Conservation (phyloP, 1,140 invertebrate species). For the Lasioglossum albipes region DNA sequence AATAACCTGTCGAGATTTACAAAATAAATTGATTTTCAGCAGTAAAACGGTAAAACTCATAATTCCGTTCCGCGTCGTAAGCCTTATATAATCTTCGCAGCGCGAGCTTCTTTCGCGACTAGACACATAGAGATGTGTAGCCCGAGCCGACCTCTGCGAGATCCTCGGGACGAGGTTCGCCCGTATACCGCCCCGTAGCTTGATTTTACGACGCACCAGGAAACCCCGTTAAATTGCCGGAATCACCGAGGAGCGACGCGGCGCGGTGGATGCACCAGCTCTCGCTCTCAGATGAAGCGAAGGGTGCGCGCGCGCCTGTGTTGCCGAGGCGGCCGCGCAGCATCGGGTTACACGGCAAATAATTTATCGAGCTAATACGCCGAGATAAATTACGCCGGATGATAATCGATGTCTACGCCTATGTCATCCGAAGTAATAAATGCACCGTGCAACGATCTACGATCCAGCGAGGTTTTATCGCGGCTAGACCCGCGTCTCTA, state of each 20-base stretch:
- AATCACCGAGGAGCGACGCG: conserved; percentile 1
- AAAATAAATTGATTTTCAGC: no score
- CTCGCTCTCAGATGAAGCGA: background rate
- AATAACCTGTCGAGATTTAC: no score
- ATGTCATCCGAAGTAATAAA: conserved; percentile 44
- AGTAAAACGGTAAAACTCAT: no score
- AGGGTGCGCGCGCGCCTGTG: background rate
- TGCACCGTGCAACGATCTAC: conserved; percentile 35
- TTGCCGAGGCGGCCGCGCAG: background rate
- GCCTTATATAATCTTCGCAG: conserved; percentile 21
- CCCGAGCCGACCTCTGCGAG: background rate
- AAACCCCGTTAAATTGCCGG: conserved; percentile 29
- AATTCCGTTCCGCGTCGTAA: conserved; percentile 15
- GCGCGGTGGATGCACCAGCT: background rate
- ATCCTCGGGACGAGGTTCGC: background rate
- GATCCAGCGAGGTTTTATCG: conserved; percentile 24
- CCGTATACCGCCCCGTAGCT: conserved; percentile 13
- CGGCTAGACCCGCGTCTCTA: background rate
- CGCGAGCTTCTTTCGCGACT: conserved; percentile 24
- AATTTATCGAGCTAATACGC: conserved; percentile 40
- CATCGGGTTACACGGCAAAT: conserved; percentile 38
- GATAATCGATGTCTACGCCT: conserved; percentile 51
- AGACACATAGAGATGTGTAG: background rate
- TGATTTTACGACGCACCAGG: conserved; percentile 35
- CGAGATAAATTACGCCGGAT: conserved; percentile 45